Conservation (phyloP, 2,113 vertebrate genomes). For the Petroica traversi region DNA sequence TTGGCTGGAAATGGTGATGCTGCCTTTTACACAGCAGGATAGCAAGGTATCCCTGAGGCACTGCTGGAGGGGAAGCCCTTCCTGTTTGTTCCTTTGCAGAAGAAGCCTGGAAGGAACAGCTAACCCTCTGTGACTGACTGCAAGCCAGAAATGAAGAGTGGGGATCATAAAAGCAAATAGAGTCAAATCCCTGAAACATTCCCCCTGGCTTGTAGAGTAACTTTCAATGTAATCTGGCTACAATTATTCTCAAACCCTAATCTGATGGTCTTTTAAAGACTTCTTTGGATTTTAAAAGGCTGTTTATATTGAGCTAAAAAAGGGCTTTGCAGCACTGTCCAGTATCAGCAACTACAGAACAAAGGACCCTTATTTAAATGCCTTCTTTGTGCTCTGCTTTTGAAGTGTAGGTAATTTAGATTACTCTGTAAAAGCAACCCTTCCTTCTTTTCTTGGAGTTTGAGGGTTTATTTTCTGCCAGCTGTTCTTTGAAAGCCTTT, state of each 20-base stretch:
- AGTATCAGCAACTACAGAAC: background rate
- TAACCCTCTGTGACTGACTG: background rate
- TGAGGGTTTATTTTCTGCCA: slow-evolving; percentile 34
- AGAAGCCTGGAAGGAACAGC: background rate
- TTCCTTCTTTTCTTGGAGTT: slow-evolving; percentile 18
- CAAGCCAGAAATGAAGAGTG: background rate
- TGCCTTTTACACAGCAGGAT: background rate
- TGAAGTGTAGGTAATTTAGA: slow-evolving; percentile 17
- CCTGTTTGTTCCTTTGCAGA: background rate
- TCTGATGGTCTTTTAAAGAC: slow-evolving; percentile 1
- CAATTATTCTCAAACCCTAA: background rate
- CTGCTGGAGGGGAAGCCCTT: background rate
- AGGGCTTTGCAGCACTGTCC: background rate
- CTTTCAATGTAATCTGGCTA: background rate
- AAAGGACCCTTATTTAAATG: slow-evolving; percentile 8
- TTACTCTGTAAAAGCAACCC: slow-evolving; percentile 1
- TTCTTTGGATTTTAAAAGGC: background rate
- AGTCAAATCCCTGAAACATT: background rate
- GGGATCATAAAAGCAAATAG: background rate
- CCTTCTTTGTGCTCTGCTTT: background rate
- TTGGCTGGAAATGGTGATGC: background rate
- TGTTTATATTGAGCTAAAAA: slow-evolving; percentile 1
- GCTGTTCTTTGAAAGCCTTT: slow-evolving; percentile 45
- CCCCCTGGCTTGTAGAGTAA: background rate
- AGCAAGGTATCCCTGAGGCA: background rate